These are phyloP conservation scores for Scrobipalpa atriplicella DNA, from an alignment of 2,888 invertebrate genomes.

Conservation along the genomic window DNA sequence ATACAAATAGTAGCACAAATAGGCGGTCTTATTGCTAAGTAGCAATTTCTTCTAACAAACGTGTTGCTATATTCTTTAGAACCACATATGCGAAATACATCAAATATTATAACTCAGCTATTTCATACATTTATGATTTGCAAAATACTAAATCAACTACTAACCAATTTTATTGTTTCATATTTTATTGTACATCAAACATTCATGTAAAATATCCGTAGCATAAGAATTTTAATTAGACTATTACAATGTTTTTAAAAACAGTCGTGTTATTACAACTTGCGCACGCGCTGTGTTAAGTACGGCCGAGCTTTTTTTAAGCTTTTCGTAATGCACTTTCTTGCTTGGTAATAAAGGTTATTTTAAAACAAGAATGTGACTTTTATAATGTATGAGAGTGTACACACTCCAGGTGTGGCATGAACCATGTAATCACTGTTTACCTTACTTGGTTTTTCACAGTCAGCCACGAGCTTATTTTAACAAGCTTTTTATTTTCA, in stretches of 20 bases:
- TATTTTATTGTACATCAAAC: neutral
- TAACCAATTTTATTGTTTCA: too few relatives aligned
- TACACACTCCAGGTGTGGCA: neutral
- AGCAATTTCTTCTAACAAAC: too few relatives aligned
- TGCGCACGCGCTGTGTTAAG: constrained; percentile 14
- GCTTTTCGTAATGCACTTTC: too few relatives aligned
- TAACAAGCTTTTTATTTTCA: neutral
- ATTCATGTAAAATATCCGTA: neutral
- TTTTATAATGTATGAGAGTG: too few relatives aligned
- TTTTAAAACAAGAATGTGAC: too few relatives aligned
- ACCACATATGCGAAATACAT: too few relatives aligned
- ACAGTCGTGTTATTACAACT: constrained; percentile 11
- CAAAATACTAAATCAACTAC: too few relatives aligned
- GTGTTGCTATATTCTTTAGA: neutral
- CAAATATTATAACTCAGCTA: too few relatives aligned
- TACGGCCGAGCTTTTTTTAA: neutral
- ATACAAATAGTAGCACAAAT: too few relatives aligned
- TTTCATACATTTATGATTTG: too few relatives aligned
- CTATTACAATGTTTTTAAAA: constrained; percentile 19
- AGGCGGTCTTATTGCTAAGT: too few relatives aligned
- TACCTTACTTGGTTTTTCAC: constrained; percentile 39
- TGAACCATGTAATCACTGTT: constrained; percentile 52
- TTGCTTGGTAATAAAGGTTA: too few relatives aligned
- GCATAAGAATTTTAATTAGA: constrained; percentile 15
- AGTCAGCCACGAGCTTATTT: neutral